Evolutionary conservation across 2,888 invertebrate genomes (phyloP), one percentile per base, ranked within the genome.

Genomic region (Lasioglossum villosulum): DNA sequence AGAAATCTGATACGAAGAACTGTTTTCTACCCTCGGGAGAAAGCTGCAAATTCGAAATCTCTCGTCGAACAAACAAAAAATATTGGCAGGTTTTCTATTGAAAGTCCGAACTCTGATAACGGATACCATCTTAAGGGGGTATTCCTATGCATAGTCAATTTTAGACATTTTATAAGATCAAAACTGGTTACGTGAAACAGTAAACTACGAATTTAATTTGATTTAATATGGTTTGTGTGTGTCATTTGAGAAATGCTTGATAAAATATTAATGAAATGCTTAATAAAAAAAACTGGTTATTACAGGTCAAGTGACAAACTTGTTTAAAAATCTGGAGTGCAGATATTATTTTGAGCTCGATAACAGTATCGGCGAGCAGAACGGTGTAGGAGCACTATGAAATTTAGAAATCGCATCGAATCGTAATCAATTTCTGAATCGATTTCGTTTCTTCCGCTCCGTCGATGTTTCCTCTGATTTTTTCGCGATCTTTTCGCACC

Each of bases 371-470:
- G 23, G 10, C 23, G 34, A n/a, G 4, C 16, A 2, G 16, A 27
- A 27, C 37, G 45, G 30, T 16, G 23, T 27, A 30, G n/a, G 14
- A 59, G 8, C 72, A 34, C 56, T 30, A 66, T 59, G 66, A 77
- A 77, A 82, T 82, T 78, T 78, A 77, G 70, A 82, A 82, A 78
- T 70, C 77, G 82, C 12, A 19, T 39, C 68, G 34, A 68, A 76
- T 78, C 72, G 59, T n/a, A 16, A 19, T 42, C 27, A 16, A 12
- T 39, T 42, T 12, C 42, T 37, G 42, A 56, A 76, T 45, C 52
- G 23, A n/a, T 14, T 73, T 30, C 34, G 23, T 76, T 23, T 16
- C 42, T 56, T 71, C 39, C 2, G 63, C 63, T 63, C 6, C 63
- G 30, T 30, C 34, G 63, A 19, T 63, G 63, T 63, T 27, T 63